A percentile compares a stretch with the other conserved stretches of the same genome.
Conservation (phyloP, 2,888 invertebrate species). For the Poecilobothrus nobilitatus region DNA sequence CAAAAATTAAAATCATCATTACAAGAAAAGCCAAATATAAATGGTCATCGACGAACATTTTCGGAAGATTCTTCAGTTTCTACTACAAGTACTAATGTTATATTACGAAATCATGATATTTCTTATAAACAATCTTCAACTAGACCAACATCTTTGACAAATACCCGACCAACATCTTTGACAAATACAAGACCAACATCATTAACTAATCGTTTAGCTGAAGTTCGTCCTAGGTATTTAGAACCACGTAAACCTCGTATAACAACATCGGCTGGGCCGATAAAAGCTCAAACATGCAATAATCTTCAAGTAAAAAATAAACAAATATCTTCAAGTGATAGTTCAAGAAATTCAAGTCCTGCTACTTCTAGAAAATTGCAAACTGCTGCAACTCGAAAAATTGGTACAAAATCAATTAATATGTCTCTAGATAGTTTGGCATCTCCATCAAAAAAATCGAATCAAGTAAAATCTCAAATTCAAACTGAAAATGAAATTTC, state of each 20-base stretch:
- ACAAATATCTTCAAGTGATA: constrained; percentile 43
- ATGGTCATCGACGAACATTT: constrained; percentile 37
- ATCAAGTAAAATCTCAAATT: constrained; percentile 24
- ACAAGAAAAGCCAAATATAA: constrained; percentile 28
- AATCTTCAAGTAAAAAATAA: constrained; percentile 29
- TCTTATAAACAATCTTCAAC: constrained; percentile 12
- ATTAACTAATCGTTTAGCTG: constrained; percentile 27
- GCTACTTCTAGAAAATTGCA: constrained; percentile 31
- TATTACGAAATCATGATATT: constrained; percentile 17
- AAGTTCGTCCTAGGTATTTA: constrained; percentile 53
- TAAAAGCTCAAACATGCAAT: constrained; percentile 33
- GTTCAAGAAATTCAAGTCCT: constrained; percentile 41
- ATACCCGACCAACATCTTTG: constrained; percentile 18
- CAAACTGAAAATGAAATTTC: constrained; percentile 34
- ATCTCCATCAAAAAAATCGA: constrained; percentile 33
- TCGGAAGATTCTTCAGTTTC: constrained; percentile 36
- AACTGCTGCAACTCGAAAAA: constrained; percentile 26
- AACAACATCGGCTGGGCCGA: constrained; percentile 29
- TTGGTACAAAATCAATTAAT: constrained; percentile 39
- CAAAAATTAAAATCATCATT: constrained; percentile 11
- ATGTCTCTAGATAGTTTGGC: constrained; percentile 41
- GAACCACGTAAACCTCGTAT: constrained; percentile 47
- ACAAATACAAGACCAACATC: constrained; percentile 17
- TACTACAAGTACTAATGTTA: constrained; percentile 17
- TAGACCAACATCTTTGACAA: constrained; percentile 15